Conservation (phyloP, 2,888 invertebrate genomes). For the Meta bourneti region DNA sequence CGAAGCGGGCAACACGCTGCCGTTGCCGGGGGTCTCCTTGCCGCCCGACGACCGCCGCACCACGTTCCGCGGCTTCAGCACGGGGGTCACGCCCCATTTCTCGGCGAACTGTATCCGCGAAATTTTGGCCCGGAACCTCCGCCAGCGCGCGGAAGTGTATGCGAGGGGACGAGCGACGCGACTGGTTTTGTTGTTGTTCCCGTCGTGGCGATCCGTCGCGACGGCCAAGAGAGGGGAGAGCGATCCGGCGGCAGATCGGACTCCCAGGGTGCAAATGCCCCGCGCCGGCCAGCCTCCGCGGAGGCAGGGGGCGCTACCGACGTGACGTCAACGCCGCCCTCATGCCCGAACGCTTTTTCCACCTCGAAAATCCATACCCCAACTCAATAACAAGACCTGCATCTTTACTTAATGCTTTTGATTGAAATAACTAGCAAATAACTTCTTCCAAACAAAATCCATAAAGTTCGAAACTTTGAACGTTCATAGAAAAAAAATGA, state of each 20-base stretch:
- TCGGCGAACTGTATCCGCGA: constrained; percentile 98
- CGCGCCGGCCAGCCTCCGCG: constrained; percentile 7
- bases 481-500: too few species aligned
- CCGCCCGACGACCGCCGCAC: constrained; percentile 3
- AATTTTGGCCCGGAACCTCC: constrained; percentile 87
- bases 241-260: constrained; percentile 41
- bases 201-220: constrained; percentile 41
- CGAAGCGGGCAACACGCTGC: constrained; percentile 11
- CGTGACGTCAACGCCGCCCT: constrained; percentile 36
- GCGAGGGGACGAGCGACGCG: constrained; percentile 54
- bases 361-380: background rate
- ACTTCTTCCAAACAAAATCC: too few species aligned
- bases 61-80: constrained; percentile 90
- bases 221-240: constrained; percentile 5
- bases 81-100: constrained; percentile 99
- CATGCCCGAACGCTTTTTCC: background rate
- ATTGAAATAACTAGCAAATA: background rate
- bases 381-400: background rate
- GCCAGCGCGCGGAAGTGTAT: constrained; percentile 70
- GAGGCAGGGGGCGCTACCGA: constrained; percentile 57
- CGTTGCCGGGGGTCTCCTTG: constrained; percentile 13
- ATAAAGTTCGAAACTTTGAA: too few species aligned
- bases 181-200: constrained; percentile 29
- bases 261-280: constrained; percentile 54
- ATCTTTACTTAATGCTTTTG: background rate